Base-by-base conservation (phyloP, 2,113 vertebrate genomes). In the Drymodes brunneopygia region DNA sequence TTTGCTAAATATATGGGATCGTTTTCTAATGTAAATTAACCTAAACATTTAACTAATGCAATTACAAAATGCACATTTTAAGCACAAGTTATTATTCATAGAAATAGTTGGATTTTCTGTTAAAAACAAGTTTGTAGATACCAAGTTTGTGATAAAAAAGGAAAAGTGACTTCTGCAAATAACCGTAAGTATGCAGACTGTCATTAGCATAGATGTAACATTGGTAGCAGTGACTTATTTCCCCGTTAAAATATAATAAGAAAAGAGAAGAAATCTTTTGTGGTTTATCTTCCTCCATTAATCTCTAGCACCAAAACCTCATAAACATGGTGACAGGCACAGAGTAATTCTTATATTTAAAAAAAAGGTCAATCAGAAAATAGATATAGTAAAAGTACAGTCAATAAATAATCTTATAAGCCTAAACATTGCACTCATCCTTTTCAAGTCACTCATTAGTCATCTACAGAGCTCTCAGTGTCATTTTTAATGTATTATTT, bases 301-400 rank as follows among this genome's bases (percentile, higher is more conserved):
- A 94, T 97, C 71, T 92, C 24, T 77, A 58, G 11, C 54, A 92
- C 64, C 53, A 90, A 95, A 88, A 62, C 57, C 22, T 89, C 78
- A 92, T 95, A 93, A 95, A 66, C 86, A 88, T 20, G 29, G 56
- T 92, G 88, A 89, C 62, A 93, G 73, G 90, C 45, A 83, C 31
- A 90, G 35, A 93, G n/a, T 81, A 95, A 94, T 95, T 69, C 15
- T 90, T 86, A 53, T 83, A 86, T 93, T 95, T 91, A 83, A 95
- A 88, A 92, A 92, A 97, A 96, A 97, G 77, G 90, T 97, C 91
- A 95, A 88, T 91, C 61, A 95, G 90, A 74, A 96, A 97, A 90
- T 70, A 96, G 64, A 93, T 88, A 81, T 82, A 53, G 77, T 92
- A 93, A 93, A 96, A 91, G 60, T 70, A 73, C 77, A 95, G 94